These are phyloP conservation scores for Hippolais icterina DNA, from an alignment of 2,113 vertebrate genomes.

Conservation along the genomic window DNA sequence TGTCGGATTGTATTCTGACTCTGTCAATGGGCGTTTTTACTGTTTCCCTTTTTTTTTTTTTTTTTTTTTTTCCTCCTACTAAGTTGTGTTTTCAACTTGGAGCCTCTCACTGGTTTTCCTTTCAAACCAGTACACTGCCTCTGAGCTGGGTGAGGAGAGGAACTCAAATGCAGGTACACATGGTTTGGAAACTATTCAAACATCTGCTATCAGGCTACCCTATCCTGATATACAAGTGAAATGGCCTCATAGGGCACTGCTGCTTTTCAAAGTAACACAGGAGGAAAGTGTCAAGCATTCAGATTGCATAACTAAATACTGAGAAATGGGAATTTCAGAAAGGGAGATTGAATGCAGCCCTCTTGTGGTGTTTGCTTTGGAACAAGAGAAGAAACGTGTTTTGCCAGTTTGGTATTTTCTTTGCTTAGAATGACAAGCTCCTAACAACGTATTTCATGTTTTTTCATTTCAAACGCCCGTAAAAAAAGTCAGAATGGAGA, in stretches of 20 bases:
- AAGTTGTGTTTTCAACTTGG: too few relatives aligned
- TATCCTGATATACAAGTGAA: not conserved
- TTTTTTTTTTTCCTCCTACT: too few relatives aligned
- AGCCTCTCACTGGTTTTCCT: too few relatives aligned
- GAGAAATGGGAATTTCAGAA: conserved; percentile 15
- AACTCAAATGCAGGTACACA: not conserved
- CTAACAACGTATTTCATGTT: not conserved
- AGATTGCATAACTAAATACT: not conserved
- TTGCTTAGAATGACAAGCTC: not conserved
- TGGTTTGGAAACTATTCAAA: not conserved
- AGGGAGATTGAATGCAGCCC: conserved; percentile 25
- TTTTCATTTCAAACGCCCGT: not conserved
- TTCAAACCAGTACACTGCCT: not conserved
- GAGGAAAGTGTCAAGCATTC: not conserved
- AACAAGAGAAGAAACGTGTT: not conserved
- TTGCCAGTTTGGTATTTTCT: not conserved
- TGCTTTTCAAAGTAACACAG: not conserved
- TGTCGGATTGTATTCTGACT: too few relatives aligned
- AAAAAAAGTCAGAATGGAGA: not conserved
- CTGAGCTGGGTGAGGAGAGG: not conserved
- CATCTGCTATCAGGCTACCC: not conserved
- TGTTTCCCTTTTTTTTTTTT: too few relatives aligned
- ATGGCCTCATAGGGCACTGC: fast-evolving
- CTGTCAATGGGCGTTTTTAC: too few relatives aligned
- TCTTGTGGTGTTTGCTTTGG: not conserved